These are phyloP conservation scores for Misgurnus mizolepis DNA, from an alignment of 2,113 vertebrate genomes.

Conservation along the genomic window DNA sequence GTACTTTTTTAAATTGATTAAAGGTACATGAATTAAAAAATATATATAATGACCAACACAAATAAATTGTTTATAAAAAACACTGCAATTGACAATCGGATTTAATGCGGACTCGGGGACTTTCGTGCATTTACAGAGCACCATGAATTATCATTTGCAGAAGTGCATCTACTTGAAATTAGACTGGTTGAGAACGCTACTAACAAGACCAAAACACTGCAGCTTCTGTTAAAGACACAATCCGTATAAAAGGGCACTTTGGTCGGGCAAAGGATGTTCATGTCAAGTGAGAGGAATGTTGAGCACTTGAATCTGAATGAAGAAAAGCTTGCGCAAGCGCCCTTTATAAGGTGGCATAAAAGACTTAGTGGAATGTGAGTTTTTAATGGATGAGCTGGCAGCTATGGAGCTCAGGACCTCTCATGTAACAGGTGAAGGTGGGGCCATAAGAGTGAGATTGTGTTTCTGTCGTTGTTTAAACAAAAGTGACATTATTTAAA, in stretches of 20 bases:
- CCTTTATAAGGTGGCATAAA: conserved; percentile 58
- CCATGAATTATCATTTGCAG: not conserved
- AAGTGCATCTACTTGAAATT: conserved; percentile 43
- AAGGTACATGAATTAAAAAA: too few relatives aligned
- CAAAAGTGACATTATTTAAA: conserved; percentile 58
- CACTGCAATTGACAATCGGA: too few relatives aligned
- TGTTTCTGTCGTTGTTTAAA: conserved; percentile 33
- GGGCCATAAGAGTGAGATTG: conserved; percentile 2
- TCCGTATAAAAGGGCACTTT: conserved; percentile 55
- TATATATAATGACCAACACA: too few relatives aligned
- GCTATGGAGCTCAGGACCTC: conserved; percentile 58
- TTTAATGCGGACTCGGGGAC: too few relatives aligned
- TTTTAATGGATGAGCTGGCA: conserved; percentile 68
- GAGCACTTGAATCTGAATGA: conserved; percentile 57
- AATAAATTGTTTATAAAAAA: too few relatives aligned
- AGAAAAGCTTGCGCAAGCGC: conserved; percentile 61
- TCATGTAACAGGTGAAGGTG: conserved; percentile 64
- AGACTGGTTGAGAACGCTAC: conserved; percentile 50
- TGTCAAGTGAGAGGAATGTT: conserved; percentile 63
- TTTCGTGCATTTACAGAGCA: too few relatives aligned
- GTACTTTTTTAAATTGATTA: too few relatives aligned
- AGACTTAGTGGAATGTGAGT: conserved; percentile 52
- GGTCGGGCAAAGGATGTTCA: conserved; percentile 59
- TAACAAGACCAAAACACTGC: conserved; percentile 54
- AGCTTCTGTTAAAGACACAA: conserved; percentile 56